Evolutionary conservation across 2,888 invertebrate genomes (phyloP), one percentile per base, ranked within the genome.

Genomic region (Trilocha varians): DNA sequence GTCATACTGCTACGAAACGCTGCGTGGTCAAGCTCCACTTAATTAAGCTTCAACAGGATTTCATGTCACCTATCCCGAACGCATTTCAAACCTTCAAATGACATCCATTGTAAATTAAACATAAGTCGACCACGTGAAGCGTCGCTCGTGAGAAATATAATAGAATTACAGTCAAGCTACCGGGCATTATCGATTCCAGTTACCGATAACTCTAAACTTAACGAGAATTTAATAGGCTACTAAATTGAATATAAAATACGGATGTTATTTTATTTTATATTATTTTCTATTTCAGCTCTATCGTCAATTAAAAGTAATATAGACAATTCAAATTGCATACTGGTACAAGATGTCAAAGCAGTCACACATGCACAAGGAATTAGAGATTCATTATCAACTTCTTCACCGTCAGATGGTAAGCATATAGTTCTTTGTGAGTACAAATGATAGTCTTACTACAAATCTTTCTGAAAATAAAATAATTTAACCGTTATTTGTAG

Each of bases 271-370:
- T 11, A 43, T 39, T 32, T 35, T 41, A 39, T 18, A 41, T 44
- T 42, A 16, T 46, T 35, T 50, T 65, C 78, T 78, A 68, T 91
- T 91, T 36, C 90, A 95, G 94, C 94, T 77, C 92, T 94, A 87
- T 94, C 93, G 88, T 94, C 94, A 75, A 94, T 95, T 93, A 92
- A 94, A 86, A 91, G 92, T 77, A 91, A 91, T 85, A 91, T 93
- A 89, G 94, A 95, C 88, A 91, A 92, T 84, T 90, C 93, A 70
- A 94, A 94, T 86, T 95, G 95, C 87, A 94, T 95, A 77, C 88
- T 95, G 82, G 94, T 95, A 72, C 94, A 95, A 90, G 95, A 93
- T 78, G 91, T 93, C 55, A 93, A 93, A 85, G 93, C 94, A 65
- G 93, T 94, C 62, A 94, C 95, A 64, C 93, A 95, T 73, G 94